These are phyloP conservation scores for Cyclina sinensis DNA, from an alignment of 1,140 invertebrate species.

Conservation along the genomic window DNA sequence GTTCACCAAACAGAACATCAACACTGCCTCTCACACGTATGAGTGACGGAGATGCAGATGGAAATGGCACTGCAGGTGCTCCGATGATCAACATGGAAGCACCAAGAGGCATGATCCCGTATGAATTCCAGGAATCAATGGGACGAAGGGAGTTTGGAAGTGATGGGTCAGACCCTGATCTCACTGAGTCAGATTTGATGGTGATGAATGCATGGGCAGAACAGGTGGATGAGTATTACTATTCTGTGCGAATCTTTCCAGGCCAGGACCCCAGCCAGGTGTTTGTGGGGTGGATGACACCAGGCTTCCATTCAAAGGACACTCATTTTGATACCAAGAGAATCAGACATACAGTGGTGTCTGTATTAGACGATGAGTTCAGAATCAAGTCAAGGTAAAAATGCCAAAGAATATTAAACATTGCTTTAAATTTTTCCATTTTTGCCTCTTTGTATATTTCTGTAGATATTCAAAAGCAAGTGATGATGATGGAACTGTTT, in stretches of 20 bases:
- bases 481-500: too few relatives aligned
- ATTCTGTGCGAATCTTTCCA: constrained; percentile 95
- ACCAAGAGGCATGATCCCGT: constrained; percentile 80
- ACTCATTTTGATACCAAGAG: constrained; percentile 96
- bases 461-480: too few relatives aligned
- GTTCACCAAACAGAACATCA: constrained; percentile 38
- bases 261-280: constrained; percentile 98
- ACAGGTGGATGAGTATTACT: constrained; percentile 99
- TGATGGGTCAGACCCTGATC: constrained; percentile 81
- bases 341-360: constrained; percentile 95
- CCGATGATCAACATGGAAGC: constrained; percentile 78
- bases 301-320: constrained; percentile 96
- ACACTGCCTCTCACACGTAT: constrained; percentile 72
- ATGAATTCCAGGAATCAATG: constrained; percentile 84
- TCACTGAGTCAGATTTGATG: constrained; percentile 80
- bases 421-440: too few relatives aligned
- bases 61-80: constrained; percentile 59
- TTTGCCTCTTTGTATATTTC: too few relatives aligned
- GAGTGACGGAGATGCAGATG: constrained; percentile 68
- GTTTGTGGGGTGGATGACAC: constrained; percentile 99
- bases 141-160: constrained; percentile 76
- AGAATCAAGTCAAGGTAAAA: constrained; percentile 86
- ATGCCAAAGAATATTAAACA: too few relatives aligned
- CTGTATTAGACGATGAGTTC: constrained; percentile 86
- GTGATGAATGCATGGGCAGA: constrained; percentile 89